phyloP scores from a whole-genome alignment of 2,113 vertebrate genomes.

The Notechis scutatus region DNA sequence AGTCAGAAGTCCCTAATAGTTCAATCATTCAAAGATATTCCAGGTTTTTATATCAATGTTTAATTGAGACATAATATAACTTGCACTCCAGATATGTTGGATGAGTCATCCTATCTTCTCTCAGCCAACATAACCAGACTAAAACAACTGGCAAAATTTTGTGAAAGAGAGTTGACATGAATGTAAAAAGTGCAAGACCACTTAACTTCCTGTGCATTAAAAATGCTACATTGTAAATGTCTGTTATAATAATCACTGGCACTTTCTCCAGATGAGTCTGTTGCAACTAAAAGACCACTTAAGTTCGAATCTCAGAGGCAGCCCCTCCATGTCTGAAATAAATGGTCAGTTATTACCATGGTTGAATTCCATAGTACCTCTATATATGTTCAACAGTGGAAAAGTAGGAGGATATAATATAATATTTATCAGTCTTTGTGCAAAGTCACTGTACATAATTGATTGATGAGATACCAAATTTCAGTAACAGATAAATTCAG shows the following conservation, averaged over 20 bases:
- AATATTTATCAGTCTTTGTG: background rate
- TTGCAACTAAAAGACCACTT: background rate
- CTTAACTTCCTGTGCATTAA: background rate
- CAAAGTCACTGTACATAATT: background rate
- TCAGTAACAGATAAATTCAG: background rate
- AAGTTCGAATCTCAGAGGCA: background rate
- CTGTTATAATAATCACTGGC: background rate
- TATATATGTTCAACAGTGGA: background rate
- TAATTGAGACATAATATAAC: background rate
- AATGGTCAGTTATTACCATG: background rate
- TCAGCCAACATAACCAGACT: background rate
- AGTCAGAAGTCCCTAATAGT: background rate
- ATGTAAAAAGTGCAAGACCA: background rate
- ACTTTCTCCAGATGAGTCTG: background rate
- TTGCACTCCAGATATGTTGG: background rate
- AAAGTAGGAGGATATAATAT: background rate
- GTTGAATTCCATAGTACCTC: background rate
- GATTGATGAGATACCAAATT: background rate
- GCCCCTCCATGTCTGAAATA: background rate
- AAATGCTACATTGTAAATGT: background rate
- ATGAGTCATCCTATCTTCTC: background rate
- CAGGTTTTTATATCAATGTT: background rate
- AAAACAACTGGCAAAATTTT: background rate
- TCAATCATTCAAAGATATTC: constrained; percentile 14
- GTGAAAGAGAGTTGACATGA: background rate